A percentile compares a stretch with the other conserved stretches of the same genome.
Evolutionary conservation across 2,113 vertebrate genomes (phyloP).

Genomic region (Lagopus muta): DNA sequence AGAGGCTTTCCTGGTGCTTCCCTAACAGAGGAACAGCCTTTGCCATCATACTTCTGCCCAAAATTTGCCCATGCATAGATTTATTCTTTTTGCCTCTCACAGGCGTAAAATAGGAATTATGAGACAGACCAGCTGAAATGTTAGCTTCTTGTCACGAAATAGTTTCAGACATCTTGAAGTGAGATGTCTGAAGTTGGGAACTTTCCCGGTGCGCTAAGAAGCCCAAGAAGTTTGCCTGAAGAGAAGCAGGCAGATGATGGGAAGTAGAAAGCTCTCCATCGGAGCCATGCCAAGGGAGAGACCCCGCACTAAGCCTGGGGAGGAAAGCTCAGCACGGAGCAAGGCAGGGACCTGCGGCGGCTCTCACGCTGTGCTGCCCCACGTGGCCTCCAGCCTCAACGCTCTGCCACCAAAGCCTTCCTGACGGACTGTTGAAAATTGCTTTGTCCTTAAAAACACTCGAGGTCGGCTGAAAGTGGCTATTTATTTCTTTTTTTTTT

Average conservation of each 20-base stretch:
- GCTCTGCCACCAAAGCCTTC: neutral
- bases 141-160: neutral
- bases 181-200: neutral
- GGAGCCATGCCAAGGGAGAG: rapidly evolving
- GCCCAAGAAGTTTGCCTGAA: neutral
- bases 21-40: neutral
- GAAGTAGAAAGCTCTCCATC: rapidly evolving
- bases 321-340: neutral
- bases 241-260: neutral
- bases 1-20: neutral
- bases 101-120: neutral
- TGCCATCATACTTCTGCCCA: neutral
- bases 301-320: neutral
- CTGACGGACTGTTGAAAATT: neutral
- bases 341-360: neutral
- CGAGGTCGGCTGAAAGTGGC: neutral
- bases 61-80: neutral
- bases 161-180: neutral
- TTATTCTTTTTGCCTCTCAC: neutral
- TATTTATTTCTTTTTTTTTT: neutral
- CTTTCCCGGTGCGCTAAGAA: rapidly evolving
- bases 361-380: rapidly evolving
- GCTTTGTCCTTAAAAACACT: neutral
- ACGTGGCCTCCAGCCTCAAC: neutral
- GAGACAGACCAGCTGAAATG: neutral